phyloP scores from a whole-genome alignment of 2,888 invertebrate genomes.

The Nephrotoma appendiculata region DNA sequence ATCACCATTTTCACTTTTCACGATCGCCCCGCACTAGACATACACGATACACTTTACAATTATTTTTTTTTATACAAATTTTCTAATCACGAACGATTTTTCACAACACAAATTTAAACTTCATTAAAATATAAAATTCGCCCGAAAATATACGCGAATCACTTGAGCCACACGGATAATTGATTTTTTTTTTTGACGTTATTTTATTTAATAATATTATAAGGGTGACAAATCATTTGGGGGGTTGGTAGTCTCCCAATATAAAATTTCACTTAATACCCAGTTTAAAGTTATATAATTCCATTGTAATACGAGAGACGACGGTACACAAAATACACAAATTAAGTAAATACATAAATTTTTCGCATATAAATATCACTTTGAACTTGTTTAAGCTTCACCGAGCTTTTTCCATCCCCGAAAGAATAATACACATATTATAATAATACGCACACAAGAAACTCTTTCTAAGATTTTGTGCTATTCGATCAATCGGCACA shows the following conservation, averaged over 20 bases:
- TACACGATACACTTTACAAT: background rate
- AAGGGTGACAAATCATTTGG: background rate
- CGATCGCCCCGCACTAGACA: slow-evolving; percentile 1
- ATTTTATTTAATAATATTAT: background rate
- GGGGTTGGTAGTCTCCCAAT: background rate
- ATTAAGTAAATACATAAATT: background rate
- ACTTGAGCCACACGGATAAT: background rate
- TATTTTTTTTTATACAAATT: background rate
- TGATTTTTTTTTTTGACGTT: background rate
- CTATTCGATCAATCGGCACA: background rate
- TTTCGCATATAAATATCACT: background rate
- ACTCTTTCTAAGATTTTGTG: background rate
- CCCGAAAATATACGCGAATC: background rate
- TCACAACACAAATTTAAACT: background rate
- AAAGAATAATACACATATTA: too few species aligned
- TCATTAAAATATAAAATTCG: background rate
- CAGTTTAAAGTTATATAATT: background rate
- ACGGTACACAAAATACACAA: background rate
- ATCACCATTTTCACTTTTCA: slow-evolving; percentile 27
- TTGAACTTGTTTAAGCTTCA: background rate
- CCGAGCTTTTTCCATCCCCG: background rate
- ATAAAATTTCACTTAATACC: background rate
- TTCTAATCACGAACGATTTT: background rate
- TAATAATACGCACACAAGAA: background rate
- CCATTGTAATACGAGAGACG: background rate